Evolutionary conservation across 1,140 invertebrate genomes (phyloP).

Genomic region (Lasioglossum baleicum): DNA sequence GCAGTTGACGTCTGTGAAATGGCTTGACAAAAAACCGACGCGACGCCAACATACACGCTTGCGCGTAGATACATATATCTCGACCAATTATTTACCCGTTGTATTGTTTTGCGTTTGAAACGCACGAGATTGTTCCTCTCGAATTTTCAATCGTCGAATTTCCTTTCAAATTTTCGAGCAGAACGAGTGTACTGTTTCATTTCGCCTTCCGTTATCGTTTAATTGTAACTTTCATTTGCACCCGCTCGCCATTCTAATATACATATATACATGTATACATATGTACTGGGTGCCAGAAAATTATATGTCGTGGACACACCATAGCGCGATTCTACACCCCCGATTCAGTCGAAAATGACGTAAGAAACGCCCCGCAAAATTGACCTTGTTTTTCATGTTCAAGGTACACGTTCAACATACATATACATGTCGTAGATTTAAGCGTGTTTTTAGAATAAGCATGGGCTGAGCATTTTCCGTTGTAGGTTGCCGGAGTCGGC

Average conservation of each 20-base stretch:
- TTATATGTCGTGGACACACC: too few species aligned
- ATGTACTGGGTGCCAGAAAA: too few species aligned
- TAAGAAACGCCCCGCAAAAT: too few species aligned
- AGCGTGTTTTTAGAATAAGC: too few species aligned
- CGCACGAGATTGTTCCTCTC: background rate
- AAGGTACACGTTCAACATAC: too few species aligned
- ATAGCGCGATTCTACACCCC: too few species aligned
- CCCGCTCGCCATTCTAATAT: background rate
- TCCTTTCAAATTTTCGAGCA: background rate
- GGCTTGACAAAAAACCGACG: background rate
- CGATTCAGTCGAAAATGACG: too few species aligned
- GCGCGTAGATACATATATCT: background rate
- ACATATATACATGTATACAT: background rate
- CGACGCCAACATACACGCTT: background rate
- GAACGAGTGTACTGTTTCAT: background rate
- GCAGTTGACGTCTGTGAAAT: constrained; percentile 30
- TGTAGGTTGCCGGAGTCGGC: too few species aligned
- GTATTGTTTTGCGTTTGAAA: background rate
- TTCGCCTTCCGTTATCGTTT: background rate
- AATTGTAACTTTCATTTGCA: background rate
- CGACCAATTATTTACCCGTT: constrained; percentile 18
- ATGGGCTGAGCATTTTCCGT: too few species aligned
- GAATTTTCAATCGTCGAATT: background rate
- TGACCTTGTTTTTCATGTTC: too few species aligned
- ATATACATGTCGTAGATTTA: too few species aligned